phyloP scores from a whole-genome alignment of 2,113 vertebrate genomes.

The Cyanoderma ruficeps region DNA sequence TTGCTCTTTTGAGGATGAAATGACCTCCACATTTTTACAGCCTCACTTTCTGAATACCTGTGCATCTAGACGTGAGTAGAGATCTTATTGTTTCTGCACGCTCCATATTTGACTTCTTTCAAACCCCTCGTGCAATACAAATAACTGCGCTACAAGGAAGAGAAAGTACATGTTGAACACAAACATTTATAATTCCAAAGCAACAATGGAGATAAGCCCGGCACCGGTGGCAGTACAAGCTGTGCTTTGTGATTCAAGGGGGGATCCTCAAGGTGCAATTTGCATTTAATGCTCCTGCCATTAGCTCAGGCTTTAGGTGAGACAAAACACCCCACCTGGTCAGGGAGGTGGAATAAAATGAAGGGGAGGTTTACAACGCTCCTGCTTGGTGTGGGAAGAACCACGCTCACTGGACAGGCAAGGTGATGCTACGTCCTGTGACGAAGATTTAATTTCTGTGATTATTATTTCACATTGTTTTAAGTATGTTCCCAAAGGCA shows the following conservation, averaged over 20 bases:
- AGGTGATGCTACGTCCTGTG: not conserved
- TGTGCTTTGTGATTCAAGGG: not conserved
- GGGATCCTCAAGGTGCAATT: constrained; percentile 3
- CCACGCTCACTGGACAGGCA: not conserved
- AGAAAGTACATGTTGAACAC: not conserved
- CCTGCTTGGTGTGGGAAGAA: not conserved
- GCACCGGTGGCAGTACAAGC: not conserved
- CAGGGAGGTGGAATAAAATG: not conserved
- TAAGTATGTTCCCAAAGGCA: not conserved
- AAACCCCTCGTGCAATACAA: not conserved
- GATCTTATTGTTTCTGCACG: not conserved
- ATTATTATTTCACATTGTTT: not conserved
- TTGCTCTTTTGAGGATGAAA: not conserved
- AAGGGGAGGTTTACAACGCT: not conserved
- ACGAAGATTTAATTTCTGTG: not conserved
- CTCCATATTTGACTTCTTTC: not conserved
- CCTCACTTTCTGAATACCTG: not conserved
- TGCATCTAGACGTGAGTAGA: not conserved
- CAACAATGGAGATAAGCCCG: not conserved
- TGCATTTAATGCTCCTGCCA: not conserved
- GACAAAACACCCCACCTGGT: not conserved
- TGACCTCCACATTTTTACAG: not conserved
- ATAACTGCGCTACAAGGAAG: not conserved
- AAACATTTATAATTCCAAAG: constrained; percentile 19
- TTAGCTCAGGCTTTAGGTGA: constrained; percentile 22